These are phyloP conservation scores for Limanda limanda DNA, from an alignment of 2,113 vertebrate species.

Conservation along the genomic window DNA sequence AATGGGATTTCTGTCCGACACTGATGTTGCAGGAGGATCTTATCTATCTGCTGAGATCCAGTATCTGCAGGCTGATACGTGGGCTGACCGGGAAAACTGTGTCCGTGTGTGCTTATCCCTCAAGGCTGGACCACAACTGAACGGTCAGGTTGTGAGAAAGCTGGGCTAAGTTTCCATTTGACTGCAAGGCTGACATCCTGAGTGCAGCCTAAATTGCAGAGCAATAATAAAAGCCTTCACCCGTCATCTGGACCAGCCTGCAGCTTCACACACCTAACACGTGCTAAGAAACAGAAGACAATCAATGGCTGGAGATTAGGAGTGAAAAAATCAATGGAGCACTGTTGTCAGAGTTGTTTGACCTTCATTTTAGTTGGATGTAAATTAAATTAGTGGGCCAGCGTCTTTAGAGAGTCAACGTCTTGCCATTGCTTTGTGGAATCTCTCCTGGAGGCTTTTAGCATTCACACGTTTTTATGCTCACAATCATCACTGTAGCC, in stretches of 20 bases:
- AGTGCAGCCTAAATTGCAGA: neutral
- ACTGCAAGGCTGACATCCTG: neutral
- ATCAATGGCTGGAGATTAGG: neutral
- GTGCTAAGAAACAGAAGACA: neutral
- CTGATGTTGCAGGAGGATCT: neutral
- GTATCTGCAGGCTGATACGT: neutral
- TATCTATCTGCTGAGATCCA: constrained; percentile 12
- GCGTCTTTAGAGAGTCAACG: constrained; percentile 14
- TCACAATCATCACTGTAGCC: constrained; percentile 28
- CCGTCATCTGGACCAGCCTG: neutral
- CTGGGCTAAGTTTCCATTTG: neutral
- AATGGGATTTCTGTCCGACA: constrained; percentile 11
- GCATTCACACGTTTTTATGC: constrained; percentile 6
- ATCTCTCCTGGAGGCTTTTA: constrained; percentile 28
- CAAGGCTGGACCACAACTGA: neutral
- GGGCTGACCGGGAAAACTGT: constrained; percentile 14
- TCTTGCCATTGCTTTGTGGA: constrained; percentile 11
- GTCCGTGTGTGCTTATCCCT: constrained; percentile 19
- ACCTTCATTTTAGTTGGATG: constrained; percentile 2
- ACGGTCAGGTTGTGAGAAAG: neutral
- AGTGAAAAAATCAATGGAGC: neutral
- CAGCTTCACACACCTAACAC: neutral
- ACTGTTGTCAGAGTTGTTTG: neutral
- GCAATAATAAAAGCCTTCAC: neutral
- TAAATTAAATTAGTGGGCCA: constrained; percentile 27